Evolutionary conservation across 2,797 vertebrate genomes (phyloP).

Genomic region (Rachycentron canadum): DNA sequence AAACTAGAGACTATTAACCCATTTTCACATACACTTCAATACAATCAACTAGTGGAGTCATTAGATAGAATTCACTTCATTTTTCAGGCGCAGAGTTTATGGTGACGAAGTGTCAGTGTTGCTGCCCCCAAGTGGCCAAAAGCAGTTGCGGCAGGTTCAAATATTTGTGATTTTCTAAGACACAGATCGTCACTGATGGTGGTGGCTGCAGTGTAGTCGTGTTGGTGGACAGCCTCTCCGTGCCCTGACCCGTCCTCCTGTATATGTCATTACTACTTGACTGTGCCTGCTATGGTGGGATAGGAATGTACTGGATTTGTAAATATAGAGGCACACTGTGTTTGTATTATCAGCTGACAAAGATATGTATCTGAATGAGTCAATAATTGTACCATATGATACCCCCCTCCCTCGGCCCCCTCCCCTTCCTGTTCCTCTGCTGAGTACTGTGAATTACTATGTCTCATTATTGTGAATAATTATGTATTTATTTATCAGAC

Average conservation of each 20-base stretch:
- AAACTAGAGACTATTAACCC: too few relatives aligned
- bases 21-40: too few relatives aligned
- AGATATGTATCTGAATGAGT: conserved; percentile 75
- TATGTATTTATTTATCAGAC: conserved; percentile 78
- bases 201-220: not conserved
- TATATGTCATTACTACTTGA: conserved; percentile 72
- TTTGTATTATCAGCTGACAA: conserved; percentile 76
- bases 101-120: too few relatives aligned
- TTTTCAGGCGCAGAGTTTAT: too few relatives aligned
- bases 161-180: too few relatives aligned
- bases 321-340: conserved; percentile 79
- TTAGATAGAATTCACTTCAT: too few relatives aligned
- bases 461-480: conserved; percentile 80
- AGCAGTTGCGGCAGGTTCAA: too few relatives aligned
- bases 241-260: conserved; percentile 48
- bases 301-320: conserved; percentile 81
- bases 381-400: conserved; percentile 65
- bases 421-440: conserved; percentile 52
- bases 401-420: not conserved
- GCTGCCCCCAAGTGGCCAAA: too few relatives aligned
- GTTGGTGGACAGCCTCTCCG: conserved; percentile 36
- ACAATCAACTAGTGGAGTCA: too few relatives aligned
- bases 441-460: conserved; percentile 81
- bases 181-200: too few relatives aligned
- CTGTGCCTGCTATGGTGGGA: conserved; percentile 76